phyloP scores from a whole-genome alignment of 2,113 vertebrate genomes.

The Leptosomus discolor region DNA sequence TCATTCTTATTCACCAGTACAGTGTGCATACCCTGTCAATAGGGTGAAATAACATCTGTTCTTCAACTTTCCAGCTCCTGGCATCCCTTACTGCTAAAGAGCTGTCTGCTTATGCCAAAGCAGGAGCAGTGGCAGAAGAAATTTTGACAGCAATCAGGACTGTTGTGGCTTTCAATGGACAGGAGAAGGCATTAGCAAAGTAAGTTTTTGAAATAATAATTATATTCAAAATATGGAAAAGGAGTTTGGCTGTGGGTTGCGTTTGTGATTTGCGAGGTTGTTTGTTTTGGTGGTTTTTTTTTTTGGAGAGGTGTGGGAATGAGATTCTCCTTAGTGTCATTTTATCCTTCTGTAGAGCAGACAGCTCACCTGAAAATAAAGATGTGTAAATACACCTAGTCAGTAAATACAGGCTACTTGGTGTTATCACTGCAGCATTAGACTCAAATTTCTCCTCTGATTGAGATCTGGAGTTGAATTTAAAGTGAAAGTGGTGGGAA shows the following conservation, averaged over 20 bases:
- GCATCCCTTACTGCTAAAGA: constrained; percentile 62
- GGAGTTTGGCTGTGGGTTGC: neutral
- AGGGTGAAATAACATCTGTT: neutral
- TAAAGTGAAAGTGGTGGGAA: neutral
- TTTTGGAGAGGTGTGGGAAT: neutral
- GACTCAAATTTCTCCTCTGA: neutral
- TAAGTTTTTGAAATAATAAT: neutral
- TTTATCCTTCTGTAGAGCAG: neutral
- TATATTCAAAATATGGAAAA: neutral
- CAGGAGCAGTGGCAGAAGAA: constrained; percentile 72
- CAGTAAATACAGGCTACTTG: neutral
- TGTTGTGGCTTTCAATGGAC: constrained; percentile 73
- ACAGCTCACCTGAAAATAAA: neutral
- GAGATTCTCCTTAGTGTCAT: neutral
- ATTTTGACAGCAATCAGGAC: constrained; percentile 64
- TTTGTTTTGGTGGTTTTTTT: neutral
- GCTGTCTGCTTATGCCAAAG: constrained; percentile 63
- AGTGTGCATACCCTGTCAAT: neutral
- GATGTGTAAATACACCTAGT: neutral
- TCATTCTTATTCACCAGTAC: neutral
- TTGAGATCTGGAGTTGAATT: neutral
- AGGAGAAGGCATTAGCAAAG: constrained; percentile 64
- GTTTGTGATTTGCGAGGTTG: too few relatives aligned
- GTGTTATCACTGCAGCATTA: neutral
- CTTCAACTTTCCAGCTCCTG: constrained; percentile 54